Evolutionary conservation across 2,888 invertebrate species (phyloP).

Genomic region (Polymixis flavicincta): DNA sequence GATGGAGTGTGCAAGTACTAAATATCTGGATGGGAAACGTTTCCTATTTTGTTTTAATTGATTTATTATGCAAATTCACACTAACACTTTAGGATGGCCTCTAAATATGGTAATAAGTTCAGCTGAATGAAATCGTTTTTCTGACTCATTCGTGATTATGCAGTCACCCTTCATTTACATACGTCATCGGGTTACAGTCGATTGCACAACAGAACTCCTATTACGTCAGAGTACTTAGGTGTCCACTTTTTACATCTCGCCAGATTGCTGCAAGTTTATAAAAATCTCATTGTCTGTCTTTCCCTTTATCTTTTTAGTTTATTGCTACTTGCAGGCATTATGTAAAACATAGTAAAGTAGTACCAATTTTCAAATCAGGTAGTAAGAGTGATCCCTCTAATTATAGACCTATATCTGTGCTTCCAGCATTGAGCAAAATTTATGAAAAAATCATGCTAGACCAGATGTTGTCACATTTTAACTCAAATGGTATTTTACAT

Average conservation of each 20-base stretch:
- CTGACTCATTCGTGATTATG: background rate
- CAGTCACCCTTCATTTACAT: background rate
- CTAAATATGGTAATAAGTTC: background rate
- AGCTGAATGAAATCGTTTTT: background rate
- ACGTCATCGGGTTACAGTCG: background rate
- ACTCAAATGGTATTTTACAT: too few species aligned
- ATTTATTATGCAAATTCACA: background rate
- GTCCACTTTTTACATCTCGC: background rate
- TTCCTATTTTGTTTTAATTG: background rate
- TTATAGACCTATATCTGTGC: too few species aligned
- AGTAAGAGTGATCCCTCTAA: too few species aligned
- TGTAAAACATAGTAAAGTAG: too few species aligned
- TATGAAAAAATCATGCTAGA: too few species aligned
- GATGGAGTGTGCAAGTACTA: background rate
- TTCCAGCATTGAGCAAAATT: too few species aligned
- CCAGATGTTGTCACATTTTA: too few species aligned
- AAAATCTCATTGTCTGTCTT: conserved; percentile 2
- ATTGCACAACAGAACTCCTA: background rate
- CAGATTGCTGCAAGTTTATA: conserved; percentile 16
- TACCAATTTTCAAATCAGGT: too few species aligned
- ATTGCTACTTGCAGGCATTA: conserved; percentile 6
- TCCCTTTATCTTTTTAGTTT: conserved; percentile 15
- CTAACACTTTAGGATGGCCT: background rate
- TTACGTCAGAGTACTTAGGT: background rate
- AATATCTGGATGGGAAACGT: conserved; percentile 3